Conservation (phyloP, 2,113 vertebrate genomes). For the Ivindomyrus marchei region DNA sequence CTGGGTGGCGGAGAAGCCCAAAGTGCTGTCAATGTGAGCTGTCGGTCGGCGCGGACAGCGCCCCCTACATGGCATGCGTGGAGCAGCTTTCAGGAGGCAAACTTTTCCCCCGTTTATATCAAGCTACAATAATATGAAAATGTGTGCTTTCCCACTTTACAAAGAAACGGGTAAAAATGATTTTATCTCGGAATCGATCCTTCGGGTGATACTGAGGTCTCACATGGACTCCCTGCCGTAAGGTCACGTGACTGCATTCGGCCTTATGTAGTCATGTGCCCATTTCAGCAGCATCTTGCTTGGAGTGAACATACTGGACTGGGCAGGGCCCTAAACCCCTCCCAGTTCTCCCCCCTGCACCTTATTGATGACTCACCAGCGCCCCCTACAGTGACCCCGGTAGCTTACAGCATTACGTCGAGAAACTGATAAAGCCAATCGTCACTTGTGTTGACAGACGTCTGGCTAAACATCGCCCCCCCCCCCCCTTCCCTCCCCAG, state of each 20-base stretch:
- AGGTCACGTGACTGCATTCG: background rate
- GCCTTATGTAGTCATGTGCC: background rate
- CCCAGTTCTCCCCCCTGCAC: background rate
- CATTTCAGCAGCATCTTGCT: background rate
- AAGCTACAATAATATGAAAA: background rate
- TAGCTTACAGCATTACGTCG: too few species aligned
- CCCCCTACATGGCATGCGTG: background rate
- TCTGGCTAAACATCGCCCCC: background rate
- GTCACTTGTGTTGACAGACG: background rate
- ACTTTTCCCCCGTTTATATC: too few species aligned
- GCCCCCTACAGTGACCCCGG: background rate
- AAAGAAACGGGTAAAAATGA: too few species aligned
- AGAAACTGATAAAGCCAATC: background rate
- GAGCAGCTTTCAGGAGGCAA: background rate
- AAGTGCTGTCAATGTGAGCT: conserved; percentile 30
- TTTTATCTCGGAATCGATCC: background rate
- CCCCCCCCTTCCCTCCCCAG: conserved; percentile 46
- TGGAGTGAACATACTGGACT: background rate
- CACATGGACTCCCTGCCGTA: background rate
- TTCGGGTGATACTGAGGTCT: background rate
- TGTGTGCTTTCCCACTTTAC: background rate
- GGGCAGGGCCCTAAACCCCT: background rate
- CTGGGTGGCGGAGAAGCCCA: conserved; percentile 52
- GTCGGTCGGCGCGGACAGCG: background rate
- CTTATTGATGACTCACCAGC: background rate